Conservation (phyloP, 2,113 vertebrate species). For the Ptilonorhynchus violaceus region DNA sequence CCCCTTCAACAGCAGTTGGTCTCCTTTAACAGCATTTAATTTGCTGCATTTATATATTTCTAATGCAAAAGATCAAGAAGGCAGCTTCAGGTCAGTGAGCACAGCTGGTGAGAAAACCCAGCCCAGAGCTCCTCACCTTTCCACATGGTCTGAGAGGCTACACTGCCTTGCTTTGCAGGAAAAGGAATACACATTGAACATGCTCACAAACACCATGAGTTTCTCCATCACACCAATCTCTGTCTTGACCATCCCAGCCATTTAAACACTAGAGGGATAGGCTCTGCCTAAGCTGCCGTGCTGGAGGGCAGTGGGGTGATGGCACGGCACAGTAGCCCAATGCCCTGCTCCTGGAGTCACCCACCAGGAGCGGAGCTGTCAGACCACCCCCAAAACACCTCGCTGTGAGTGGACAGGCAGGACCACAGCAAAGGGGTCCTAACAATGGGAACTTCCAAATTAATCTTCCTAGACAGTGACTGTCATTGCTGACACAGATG, state of each 20-base stretch:
- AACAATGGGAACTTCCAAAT: not conserved
- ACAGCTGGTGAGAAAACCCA: not conserved
- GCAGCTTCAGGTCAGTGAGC: not conserved
- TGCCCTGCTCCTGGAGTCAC: not conserved
- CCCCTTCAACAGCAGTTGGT: not conserved
- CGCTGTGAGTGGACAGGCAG: rapidly evolving
- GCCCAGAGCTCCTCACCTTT: not conserved
- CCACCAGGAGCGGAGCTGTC: too few species aligned
- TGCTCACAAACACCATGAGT: not conserved
- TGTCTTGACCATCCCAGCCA: not conserved
- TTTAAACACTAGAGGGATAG: not conserved
- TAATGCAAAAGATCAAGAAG: not conserved
- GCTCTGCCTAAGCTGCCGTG: not conserved
- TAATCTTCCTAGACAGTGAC: not conserved
- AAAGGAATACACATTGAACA: not conserved
- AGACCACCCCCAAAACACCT: rapidly evolving
- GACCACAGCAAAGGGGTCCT: not conserved
- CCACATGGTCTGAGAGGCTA: not conserved
- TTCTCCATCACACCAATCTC: not conserved
- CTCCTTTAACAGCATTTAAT: not conserved
- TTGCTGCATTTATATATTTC: not conserved
- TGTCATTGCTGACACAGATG: not conserved
- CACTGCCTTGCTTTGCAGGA: not conserved
- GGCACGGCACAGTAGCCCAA: rapidly evolving
- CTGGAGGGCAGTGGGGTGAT: not conserved